These are phyloP conservation scores for Rallus crepitans DNA, from an alignment of 2,797 vertebrate species.

Conservation along the genomic window DNA sequence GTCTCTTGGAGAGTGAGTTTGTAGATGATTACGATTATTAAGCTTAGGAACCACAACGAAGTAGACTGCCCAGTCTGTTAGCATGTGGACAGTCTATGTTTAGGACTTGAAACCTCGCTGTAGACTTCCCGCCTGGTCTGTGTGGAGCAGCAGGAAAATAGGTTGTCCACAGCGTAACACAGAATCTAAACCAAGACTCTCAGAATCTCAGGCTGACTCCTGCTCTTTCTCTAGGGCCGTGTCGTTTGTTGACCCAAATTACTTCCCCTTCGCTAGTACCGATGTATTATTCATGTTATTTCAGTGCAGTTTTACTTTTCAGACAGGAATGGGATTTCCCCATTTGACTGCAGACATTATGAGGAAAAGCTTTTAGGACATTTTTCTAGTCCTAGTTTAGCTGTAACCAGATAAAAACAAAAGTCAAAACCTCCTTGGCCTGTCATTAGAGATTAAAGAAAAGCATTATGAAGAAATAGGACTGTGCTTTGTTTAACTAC, in stretches of 20 bases:
- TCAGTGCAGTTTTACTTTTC: neutral
- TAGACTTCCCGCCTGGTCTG: neutral
- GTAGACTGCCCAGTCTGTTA: neutral
- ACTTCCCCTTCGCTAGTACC: neutral
- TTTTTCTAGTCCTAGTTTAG: neutral
- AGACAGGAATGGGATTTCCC: neutral
- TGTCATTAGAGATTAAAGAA: conserved; percentile 14
- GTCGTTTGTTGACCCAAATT: neutral
- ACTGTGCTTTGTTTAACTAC: neutral
- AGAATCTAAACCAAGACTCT: fast-evolving
- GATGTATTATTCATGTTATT: conserved; percentile 41
- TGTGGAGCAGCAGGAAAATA: neutral
- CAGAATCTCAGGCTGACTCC: neutral
- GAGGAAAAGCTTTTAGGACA: conserved; percentile 33
- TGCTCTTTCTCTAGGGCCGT: neutral
- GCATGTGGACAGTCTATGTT: neutral
- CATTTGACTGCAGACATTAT: neutral
- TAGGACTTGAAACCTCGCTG: neutral
- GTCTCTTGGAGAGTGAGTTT: conserved; percentile 9
- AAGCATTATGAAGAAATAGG: neutral
- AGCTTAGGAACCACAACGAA: neutral
- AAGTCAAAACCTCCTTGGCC: neutral
- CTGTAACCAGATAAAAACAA: conserved; percentile 3
- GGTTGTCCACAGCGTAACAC: fast-evolving
- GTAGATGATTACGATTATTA: neutral